Percentiles rank a stretch among this genome's conserved stretches.
Evolutionary conservation across 2,797 vertebrate genomes (phyloP).

Genomic region (Neosilurus hyrtlii): DNA sequence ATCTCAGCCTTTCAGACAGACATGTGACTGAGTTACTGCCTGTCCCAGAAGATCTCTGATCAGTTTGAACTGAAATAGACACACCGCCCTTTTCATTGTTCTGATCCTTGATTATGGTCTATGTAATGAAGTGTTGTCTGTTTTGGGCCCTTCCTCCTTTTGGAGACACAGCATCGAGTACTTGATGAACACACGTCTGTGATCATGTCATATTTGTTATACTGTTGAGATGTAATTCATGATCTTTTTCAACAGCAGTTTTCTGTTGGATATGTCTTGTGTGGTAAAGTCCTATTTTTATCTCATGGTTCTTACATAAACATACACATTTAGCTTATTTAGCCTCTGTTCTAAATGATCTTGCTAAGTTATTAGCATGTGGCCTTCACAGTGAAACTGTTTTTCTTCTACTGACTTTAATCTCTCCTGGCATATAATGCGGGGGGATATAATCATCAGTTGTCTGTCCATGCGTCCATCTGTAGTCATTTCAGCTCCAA

Average conservation of each 20-base stretch:
- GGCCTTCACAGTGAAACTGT: not conserved
- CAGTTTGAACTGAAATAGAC: constrained; percentile 19
- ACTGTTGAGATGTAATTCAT: not conserved
- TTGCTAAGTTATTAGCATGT: not conserved
- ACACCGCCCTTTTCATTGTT: not conserved
- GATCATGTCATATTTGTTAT: not conserved
- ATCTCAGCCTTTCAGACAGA: constrained; percentile 37
- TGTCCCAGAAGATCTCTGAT: constrained; percentile 11
- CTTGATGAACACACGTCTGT: not conserved
- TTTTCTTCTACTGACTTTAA: not conserved
- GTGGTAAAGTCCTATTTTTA: not conserved
- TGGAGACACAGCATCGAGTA: not conserved
- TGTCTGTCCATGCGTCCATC: too few relatives aligned
- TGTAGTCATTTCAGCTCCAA: too few relatives aligned
- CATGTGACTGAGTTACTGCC: constrained; percentile 3
- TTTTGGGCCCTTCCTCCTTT: not conserved
- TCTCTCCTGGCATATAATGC: too few relatives aligned
- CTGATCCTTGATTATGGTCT: not conserved
- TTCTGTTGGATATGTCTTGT: not conserved
- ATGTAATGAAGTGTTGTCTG: not conserved
- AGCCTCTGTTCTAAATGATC: not conserved
- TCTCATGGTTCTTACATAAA: too few relatives aligned
- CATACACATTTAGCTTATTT: not conserved
- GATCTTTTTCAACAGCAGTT: not conserved
- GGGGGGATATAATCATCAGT: too few relatives aligned